Evolutionary conservation across 2,797 vertebrate species (phyloP).

Genomic region (Rousettus madagascariensis): DNA sequence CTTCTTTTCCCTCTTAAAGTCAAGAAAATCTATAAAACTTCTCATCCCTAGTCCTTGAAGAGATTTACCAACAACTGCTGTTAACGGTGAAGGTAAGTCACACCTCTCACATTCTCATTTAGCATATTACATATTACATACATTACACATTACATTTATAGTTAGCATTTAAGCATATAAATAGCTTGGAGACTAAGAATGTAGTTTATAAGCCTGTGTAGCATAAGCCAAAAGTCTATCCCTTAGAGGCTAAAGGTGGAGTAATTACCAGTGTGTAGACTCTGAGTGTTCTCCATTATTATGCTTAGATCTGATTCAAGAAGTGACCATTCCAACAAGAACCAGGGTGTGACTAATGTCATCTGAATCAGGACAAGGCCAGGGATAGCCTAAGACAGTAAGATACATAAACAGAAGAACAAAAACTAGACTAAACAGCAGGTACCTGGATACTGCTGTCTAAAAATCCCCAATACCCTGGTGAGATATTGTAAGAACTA

Average conservation of each 20-base stretch:
- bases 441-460: background rate
- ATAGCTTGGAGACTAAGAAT: background rate
- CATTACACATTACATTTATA: background rate
- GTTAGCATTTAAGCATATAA: constrained; percentile 12
- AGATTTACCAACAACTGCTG: background rate
- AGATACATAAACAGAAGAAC: background rate
- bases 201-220: background rate
- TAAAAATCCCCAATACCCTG: background rate
- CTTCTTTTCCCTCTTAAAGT: background rate
- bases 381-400: background rate
- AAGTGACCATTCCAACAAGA: background rate
- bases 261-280: background rate
- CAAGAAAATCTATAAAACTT: background rate
- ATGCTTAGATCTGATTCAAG: background rate
- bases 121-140: background rate
- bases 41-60: background rate
- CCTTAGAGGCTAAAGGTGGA: background rate
- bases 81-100: background rate
- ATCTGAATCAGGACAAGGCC: background rate
- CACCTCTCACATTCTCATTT: background rate
- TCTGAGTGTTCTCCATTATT: background rate
- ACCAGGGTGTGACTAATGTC: background rate
- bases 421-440: background rate
- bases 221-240: background rate
- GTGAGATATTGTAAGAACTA: background rate